Percentiles rank a stretch among this genome's conserved stretches.
Evolutionary conservation across 2,888 invertebrate genomes (phyloP).

Genomic region (Germaria angustata): DNA sequence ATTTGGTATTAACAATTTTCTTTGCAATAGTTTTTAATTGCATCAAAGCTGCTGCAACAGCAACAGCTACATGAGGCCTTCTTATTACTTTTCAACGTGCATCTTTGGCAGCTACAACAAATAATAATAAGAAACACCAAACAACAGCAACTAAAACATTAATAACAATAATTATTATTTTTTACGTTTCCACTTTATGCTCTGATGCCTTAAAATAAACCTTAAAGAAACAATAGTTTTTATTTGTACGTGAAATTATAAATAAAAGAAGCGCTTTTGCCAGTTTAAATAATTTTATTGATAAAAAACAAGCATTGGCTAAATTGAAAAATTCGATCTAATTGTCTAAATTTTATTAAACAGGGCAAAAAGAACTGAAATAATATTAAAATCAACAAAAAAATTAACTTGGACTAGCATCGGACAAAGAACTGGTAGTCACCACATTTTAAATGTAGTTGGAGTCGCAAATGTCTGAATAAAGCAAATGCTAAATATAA

Average conservation of each 20-base stretch:
- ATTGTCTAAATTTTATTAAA: no score
- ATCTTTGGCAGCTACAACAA: conserved; percentile 47
- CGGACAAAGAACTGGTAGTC: no score
- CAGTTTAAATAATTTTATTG: conserved; percentile 19
- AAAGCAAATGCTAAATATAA: no score
- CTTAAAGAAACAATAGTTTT: conserved; percentile 11
- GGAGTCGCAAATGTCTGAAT: no score
- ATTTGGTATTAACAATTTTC: conserved; percentile 24
- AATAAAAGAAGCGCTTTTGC: conserved; percentile 14
- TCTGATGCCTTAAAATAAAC: conserved; percentile 63
- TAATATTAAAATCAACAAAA: no score
- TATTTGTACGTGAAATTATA: conserved; percentile 8
- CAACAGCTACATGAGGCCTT: conserved; percentile 2
- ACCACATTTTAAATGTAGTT: no score
- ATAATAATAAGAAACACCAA: conserved; percentile 26
- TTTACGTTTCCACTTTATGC: conserved; percentile 68
- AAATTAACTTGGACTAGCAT: no score
- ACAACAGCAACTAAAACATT: conserved; percentile 15
- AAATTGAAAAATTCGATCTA: no score
- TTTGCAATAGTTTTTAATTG: conserved; percentile 36
- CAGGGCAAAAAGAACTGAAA: no score
- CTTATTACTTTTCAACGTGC: not conserved
- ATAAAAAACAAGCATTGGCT: no score
- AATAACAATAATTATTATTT: conserved; percentile 52
- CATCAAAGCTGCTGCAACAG: conserved; percentile 1